Conservation (phyloP, 2,113 vertebrate genomes). For the Perca flavescens region DNA sequence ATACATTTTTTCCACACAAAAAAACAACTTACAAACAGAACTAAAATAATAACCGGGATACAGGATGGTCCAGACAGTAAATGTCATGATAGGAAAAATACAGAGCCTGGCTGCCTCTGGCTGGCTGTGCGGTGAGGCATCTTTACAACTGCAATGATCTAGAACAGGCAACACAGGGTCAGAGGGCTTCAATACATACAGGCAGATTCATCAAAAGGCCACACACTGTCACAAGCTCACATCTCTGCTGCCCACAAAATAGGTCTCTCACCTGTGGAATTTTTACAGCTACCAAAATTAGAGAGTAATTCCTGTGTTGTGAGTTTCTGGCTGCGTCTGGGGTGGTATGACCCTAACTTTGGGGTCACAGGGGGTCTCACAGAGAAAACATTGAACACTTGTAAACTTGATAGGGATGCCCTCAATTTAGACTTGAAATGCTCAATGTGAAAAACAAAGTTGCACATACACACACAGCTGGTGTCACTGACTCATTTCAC, state of each 20-base stretch:
- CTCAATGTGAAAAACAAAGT: slow-evolving; percentile 21
- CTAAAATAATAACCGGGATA: slow-evolving; percentile 37
- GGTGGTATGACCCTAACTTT: slow-evolving; percentile 21
- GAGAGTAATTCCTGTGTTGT: slow-evolving; percentile 21
- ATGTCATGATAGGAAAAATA: slow-evolving; percentile 75
- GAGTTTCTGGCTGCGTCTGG: slow-evolving; percentile 8
- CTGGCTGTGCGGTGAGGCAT: slow-evolving; percentile 57
- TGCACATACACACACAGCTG: slow-evolving; percentile 49
- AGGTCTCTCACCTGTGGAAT: slow-evolving; percentile 35
- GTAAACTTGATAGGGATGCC: slow-evolving; percentile 41
- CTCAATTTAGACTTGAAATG: slow-evolving; percentile 52
- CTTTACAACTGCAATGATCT: slow-evolving; percentile 74
- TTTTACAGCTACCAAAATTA: slow-evolving; percentile 44
- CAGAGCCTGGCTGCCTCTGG: slow-evolving; percentile 53
- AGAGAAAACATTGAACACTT: slow-evolving; percentile 56
- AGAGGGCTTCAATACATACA: slow-evolving; percentile 69
- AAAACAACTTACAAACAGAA: not conserved
- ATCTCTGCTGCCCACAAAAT: slow-evolving; percentile 24
- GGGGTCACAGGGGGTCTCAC: slow-evolving; percentile 31
- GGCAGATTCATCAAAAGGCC: slow-evolving; percentile 74
- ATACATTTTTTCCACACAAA: slow-evolving; percentile 19
- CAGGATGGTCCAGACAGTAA: slow-evolving; percentile 64
- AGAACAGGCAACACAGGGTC: slow-evolving; percentile 69
- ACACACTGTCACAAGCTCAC: slow-evolving; percentile 49
- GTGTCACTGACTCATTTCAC: slow-evolving; percentile 35